These are phyloP conservation scores for Sapayoa aenigma DNA, from an alignment of 2,113 vertebrate genomes.

Conservation along the genomic window DNA sequence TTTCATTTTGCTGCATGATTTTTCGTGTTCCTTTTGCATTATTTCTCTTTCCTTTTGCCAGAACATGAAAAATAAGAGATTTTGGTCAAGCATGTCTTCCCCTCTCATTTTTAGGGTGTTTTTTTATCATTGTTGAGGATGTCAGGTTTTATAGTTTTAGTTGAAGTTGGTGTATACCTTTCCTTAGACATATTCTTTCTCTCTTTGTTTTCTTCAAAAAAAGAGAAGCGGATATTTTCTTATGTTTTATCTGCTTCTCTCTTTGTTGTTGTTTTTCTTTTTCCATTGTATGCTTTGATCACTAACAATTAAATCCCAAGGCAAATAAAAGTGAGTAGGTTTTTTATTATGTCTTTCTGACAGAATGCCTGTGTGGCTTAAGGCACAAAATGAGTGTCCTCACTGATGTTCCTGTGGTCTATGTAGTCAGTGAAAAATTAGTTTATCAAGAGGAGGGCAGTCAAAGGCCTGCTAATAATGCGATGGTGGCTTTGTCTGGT, in stretches of 20 bases:
- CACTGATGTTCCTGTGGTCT: neutral
- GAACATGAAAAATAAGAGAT: neutral
- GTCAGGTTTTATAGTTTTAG: neutral
- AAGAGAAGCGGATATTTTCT: neutral
- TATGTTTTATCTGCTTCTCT: neutral
- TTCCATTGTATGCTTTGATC: neutral
- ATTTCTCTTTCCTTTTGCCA: conserved; percentile 20
- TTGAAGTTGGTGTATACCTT: neutral
- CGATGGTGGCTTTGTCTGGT: neutral
- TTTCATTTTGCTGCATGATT: conserved; percentile 71
- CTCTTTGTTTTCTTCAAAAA: neutral
- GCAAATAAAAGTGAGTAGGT: neutral
- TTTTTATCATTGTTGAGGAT: neutral
- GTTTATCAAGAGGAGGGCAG: neutral
- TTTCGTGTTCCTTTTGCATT: neutral
- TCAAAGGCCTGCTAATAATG: neutral
- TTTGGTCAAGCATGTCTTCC: conserved; percentile 18
- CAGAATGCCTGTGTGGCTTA: neutral
- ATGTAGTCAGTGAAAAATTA: neutral
- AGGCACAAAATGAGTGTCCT: neutral
- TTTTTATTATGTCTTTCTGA: neutral
- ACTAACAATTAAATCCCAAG: neutral
- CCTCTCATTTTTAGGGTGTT: neutral
- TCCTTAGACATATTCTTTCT: neutral
- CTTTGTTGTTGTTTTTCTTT: neutral